phyloP scores from a whole-genome alignment of 2,888 invertebrate species.

The Andrena trimmerana region DNA sequence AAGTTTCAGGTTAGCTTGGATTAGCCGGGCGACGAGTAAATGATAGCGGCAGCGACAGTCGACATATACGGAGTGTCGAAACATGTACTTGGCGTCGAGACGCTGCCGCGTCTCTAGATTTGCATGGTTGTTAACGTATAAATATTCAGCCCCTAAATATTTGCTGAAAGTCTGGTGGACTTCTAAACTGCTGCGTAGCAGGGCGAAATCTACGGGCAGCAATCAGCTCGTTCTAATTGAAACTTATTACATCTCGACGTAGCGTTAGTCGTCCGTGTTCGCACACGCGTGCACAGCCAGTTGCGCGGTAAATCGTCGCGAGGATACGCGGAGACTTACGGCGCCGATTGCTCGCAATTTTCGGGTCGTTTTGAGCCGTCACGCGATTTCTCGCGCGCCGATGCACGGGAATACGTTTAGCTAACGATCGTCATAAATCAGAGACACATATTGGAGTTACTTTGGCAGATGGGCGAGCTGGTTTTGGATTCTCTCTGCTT shows the following conservation, averaged over 20 bases:
- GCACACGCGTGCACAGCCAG: not conserved
- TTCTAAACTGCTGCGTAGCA: not conserved
- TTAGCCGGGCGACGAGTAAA: too few relatives aligned
- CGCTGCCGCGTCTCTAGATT: too few relatives aligned
- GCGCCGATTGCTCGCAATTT: conserved; percentile 27
- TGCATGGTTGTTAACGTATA: too few relatives aligned
- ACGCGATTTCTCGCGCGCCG: not conserved
- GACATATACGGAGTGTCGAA: too few relatives aligned
- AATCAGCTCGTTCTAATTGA: conserved; percentile 72
- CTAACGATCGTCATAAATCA: conserved; percentile 36
- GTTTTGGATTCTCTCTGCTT: not conserved
- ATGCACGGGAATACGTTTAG: conserved; percentile 27
- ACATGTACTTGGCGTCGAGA: too few relatives aligned
- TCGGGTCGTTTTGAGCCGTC: conserved; percentile 20
- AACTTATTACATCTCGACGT: conserved; percentile 31
- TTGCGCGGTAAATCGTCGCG: conserved; percentile 18
- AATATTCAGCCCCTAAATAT: too few relatives aligned
- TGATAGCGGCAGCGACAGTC: too few relatives aligned
- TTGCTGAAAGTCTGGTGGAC: too few relatives aligned
- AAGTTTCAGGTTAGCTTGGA: too few relatives aligned
- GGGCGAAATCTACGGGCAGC: conserved; percentile 15
- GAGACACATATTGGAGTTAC: conserved; percentile 10
- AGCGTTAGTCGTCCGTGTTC: not conserved
- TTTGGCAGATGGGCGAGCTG: conserved; percentile 13
- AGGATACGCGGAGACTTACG: conserved; percentile 18